phyloP scores from a whole-genome alignment of 2,888 invertebrate species.

The Pharmacophagus antenor region DNA sequence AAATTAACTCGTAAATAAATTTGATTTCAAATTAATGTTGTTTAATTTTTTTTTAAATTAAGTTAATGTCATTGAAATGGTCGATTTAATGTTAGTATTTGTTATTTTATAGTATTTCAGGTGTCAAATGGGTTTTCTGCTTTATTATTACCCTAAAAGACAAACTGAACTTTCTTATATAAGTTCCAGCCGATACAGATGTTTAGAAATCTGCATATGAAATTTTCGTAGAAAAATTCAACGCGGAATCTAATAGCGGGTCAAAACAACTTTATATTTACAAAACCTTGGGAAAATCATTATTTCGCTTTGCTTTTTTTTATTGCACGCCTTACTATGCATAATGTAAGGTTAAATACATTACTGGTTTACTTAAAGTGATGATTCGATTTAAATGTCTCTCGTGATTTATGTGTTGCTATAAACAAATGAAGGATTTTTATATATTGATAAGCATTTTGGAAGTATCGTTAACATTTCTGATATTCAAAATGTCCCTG shows the following conservation, averaged over 20 bases:
- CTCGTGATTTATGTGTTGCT: constrained; percentile 10
- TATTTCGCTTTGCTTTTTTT: constrained; percentile 16
- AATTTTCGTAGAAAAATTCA: neutral
- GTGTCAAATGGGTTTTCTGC: no score
- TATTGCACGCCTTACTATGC: constrained; percentile 16
- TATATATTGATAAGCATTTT: constrained; percentile 3
- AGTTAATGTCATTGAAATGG: no score
- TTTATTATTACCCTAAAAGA: no score
- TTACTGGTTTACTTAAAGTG: neutral
- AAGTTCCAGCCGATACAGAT: no score
- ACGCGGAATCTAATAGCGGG: neutral
- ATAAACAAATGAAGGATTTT: constrained; percentile 6
- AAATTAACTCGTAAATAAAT: no score
- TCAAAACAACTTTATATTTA: neutral
- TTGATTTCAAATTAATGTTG: no score
- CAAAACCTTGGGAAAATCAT: constrained; percentile 11
- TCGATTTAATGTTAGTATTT: no score
- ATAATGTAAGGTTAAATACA: constrained; percentile 21
- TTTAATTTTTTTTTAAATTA: no score
- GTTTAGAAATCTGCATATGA: neutral
- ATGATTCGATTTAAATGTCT: constrained; percentile 11
- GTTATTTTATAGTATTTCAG: no score
- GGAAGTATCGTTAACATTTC: neutral
- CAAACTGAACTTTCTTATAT: no score
- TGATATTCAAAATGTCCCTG: constrained; percentile 1